Percentiles rank a stretch among this genome's conserved stretches.
These are phyloP conservation scores for Oreochromis tanganicae DNA, from an alignment of 2,113 vertebrate species.

Conservation along the genomic window DNA sequence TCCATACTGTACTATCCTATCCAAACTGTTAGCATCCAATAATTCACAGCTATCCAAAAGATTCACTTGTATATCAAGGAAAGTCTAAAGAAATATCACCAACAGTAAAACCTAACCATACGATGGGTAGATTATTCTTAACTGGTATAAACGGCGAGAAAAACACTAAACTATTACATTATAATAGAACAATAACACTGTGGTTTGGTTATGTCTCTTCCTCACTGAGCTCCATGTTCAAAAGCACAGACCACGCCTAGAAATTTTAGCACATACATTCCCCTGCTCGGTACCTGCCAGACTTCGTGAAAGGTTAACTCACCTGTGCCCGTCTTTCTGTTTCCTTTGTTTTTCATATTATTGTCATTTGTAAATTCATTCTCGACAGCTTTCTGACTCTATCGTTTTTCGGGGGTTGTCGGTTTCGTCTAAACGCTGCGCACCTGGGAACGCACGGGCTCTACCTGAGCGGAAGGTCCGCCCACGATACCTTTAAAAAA, in stretches of 20 bases:
- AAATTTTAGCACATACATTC: neutral
- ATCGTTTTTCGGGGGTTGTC: neutral
- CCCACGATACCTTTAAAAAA: neutral
- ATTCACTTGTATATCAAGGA: neutral
- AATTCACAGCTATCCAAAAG: neutral
- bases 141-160: fast-evolving
- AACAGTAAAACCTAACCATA: neutral
- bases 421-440: neutral
- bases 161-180: neutral
- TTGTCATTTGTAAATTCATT: conserved; percentile 13
- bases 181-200: neutral
- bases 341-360: neutral
- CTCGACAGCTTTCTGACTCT: neutral
- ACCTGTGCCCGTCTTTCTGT: conserved; percentile 44
- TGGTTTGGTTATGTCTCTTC: neutral
- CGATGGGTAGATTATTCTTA: neutral
- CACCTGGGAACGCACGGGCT: neutral
- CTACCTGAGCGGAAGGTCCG: conserved; percentile 23
- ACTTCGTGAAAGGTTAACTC: neutral
- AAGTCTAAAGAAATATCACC: neutral
- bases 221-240: neutral
- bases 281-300: neutral
- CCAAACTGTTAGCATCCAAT: neutral
- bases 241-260: conserved; percentile 47
- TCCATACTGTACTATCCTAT: neutral